phyloP scores from a whole-genome alignment of 2,888 invertebrate species.

The Pollenia angustigena region DNA sequence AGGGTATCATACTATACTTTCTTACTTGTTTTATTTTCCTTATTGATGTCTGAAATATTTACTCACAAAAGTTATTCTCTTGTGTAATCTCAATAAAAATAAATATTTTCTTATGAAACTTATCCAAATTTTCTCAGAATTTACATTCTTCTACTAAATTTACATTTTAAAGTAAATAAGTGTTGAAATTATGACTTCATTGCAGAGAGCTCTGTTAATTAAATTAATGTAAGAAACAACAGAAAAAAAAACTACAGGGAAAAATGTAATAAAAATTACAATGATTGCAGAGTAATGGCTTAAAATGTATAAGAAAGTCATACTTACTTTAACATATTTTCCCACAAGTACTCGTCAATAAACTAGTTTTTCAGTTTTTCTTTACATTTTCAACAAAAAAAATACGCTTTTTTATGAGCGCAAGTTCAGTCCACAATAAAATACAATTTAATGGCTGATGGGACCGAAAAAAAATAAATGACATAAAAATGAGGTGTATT shows the following conservation, averaged over 20 bases:
- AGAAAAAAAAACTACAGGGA: slow-evolving; percentile 1
- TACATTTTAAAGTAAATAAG: slow-evolving; percentile 41
- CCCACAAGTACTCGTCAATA: slow-evolving; percentile 54
- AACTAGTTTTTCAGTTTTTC: slow-evolving; percentile 56
- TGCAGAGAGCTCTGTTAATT: slow-evolving; percentile 52
- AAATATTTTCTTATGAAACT: slow-evolving; percentile 5
- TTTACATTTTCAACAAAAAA: slow-evolving; percentile 10
- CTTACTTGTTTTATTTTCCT: no score
- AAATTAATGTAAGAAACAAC: slow-evolving; percentile 45
- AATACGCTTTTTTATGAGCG: slow-evolving; percentile 26
- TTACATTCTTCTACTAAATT: not conserved
- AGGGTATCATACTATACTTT: no score
- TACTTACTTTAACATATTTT: slow-evolving; percentile 39
- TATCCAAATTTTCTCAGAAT: slow-evolving; percentile 8
- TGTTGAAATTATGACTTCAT: slow-evolving; percentile 54
- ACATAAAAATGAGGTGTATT: slow-evolving; percentile 47
- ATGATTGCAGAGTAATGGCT: slow-evolving; percentile 12
- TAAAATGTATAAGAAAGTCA: slow-evolving; percentile 50
- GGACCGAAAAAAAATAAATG: slow-evolving; percentile 40
- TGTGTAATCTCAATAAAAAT: not conserved
- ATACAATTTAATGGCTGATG: slow-evolving; percentile 54
- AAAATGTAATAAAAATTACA: slow-evolving; percentile 44
- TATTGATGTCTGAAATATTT: not conserved
- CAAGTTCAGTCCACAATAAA: slow-evolving; percentile 41
- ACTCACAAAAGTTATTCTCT: not conserved